Evolutionary conservation across 2,888 invertebrate genomes (phyloP).

Genomic region (Caprella mutica): DNA sequence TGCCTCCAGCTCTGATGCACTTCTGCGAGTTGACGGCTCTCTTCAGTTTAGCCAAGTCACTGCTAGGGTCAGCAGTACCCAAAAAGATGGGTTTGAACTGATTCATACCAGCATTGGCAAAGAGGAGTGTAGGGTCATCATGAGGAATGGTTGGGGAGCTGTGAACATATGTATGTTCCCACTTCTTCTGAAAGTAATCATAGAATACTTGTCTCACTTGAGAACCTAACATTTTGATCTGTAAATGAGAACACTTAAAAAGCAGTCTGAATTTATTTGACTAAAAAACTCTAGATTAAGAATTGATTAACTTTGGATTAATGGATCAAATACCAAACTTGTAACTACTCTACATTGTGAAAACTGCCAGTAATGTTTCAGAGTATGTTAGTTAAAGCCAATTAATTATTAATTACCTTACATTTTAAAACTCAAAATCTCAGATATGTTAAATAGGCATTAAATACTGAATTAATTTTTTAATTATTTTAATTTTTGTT

Average conservation of each 20-base stretch:
- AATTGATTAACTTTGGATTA: no score
- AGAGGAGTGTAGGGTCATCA: conserved; percentile 94
- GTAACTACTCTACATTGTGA: no score
- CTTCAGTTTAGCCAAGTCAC: conserved; percentile 80
- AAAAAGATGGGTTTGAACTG: conserved; percentile 97
- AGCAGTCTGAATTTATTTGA: no score
- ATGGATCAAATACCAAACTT: no score
- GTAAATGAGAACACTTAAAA: conserved; percentile 2
- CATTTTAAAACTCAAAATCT: no score
- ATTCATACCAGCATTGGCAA: conserved; percentile 99
- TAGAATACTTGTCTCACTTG: conserved; percentile 75
- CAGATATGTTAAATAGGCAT: no score
- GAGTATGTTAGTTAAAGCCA: no score
- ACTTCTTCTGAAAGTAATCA: conserved; percentile 75
- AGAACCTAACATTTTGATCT: conserved; percentile 47
- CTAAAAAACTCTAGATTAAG: no score
- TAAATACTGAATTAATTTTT: no score
- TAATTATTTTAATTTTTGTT: no score
- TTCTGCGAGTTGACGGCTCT: conserved; percentile 93
- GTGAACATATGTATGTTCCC: conserved; percentile 80
- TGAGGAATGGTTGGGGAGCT: conserved; percentile 94
- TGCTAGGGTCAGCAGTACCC: conserved; percentile 89
- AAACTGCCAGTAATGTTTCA: no score
- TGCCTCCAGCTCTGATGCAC: conserved; percentile 97
- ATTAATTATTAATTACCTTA: no score